phyloP scores from a whole-genome alignment of 2,797 vertebrate genomes.

The Xenopus petersii region DNA sequence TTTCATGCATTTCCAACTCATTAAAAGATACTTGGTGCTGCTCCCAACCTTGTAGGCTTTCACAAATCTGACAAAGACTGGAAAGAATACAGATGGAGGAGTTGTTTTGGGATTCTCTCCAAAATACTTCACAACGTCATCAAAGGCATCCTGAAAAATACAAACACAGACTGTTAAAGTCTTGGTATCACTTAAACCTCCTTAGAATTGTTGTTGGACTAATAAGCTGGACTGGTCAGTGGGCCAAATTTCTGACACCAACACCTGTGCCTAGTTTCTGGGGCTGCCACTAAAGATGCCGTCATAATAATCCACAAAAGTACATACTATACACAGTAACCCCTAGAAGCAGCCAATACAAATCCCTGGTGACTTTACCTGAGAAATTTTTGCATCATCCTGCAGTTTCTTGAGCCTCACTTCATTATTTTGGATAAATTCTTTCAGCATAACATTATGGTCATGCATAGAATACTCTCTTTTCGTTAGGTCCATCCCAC shows the following conservation, averaged over 20 bases:
- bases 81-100: slow-evolving; percentile 93
- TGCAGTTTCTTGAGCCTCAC: slow-evolving; percentile 86
- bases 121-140: slow-evolving; percentile 93
- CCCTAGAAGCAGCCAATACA: too few relatives aligned
- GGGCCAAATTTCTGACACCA: too few relatives aligned
- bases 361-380: slow-evolving; percentile 63
- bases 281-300: too few relatives aligned
- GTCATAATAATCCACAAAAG: too few relatives aligned
- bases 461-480: slow-evolving; percentile 90
- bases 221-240: too few relatives aligned
- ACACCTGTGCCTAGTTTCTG: too few relatives aligned
- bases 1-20: too few relatives aligned
- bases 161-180: neutral
- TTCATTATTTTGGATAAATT: slow-evolving; percentile 87
- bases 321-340: too few relatives aligned
- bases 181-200: too few relatives aligned
- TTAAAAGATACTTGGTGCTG: too few relatives aligned
- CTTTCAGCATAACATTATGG: slow-evolving; percentile 90
- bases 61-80: slow-evolving; percentile 92
- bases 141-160: slow-evolving; percentile 84
- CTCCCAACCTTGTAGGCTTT: slow-evolving; percentile 86
- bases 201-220: too few relatives aligned
- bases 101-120: slow-evolving; percentile 95
- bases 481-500: slow-evolving; percentile 92
- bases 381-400: slow-evolving; percentile 91